Conservation (phyloP, 2,888 invertebrate species). For the Mythimna impura region DNA sequence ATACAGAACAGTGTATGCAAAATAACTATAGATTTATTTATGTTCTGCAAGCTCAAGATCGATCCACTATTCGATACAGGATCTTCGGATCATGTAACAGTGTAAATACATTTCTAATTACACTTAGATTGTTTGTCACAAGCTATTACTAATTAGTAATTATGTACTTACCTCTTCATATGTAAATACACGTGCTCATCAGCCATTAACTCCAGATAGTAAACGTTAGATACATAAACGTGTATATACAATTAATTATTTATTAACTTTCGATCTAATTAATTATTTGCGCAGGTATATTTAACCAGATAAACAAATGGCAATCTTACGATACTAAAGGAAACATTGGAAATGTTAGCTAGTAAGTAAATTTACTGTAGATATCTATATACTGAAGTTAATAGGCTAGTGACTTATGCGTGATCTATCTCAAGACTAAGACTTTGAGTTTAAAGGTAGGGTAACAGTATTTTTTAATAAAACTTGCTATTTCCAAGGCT, state of each 20-base stretch:
- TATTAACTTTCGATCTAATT: constrained; percentile 16
- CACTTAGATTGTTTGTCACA: background rate
- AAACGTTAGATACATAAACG: background rate
- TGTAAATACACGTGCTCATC: background rate
- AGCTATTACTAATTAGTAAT: background rate
- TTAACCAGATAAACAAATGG: constrained; percentile 12
- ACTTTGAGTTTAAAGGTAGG: background rate
- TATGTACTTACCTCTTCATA: background rate
- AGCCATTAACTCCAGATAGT: constrained; percentile 6
- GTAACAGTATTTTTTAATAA: background rate
- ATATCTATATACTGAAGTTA: background rate
- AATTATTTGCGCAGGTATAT: constrained; percentile 26
- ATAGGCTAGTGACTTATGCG: background rate
- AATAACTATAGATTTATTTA: too few species aligned
- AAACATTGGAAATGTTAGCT: background rate
- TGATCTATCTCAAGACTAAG: background rate
- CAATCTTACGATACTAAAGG: background rate
- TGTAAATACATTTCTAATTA: constrained; percentile 12
- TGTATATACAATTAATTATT: background rate
- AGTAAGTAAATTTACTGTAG: background rate
- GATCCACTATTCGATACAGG: background rate
- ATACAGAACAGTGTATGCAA: too few species aligned
- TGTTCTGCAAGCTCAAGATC: background rate
- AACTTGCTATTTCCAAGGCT: background rate
- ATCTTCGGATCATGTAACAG: constrained; percentile 1